A percentile compares a stretch with the other conserved stretches of the same genome.
phyloP scores from a whole-genome alignment of 1,140 invertebrate genomes.

The Neodiprion pinetum region DNA sequence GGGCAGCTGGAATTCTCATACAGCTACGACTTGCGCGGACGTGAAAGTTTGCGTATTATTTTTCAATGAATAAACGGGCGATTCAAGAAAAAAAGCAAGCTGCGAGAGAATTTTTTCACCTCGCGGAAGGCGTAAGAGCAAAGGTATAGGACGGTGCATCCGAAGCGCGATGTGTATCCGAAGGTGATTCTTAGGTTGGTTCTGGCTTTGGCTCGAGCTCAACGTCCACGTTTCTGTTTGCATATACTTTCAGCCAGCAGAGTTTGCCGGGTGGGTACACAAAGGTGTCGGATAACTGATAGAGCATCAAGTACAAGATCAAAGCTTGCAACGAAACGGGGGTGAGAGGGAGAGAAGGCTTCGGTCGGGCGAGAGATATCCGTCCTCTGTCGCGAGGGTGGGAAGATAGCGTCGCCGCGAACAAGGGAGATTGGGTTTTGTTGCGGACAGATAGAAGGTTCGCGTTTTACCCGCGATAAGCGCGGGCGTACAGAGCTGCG shows the following conservation, averaged over 20 bases:
- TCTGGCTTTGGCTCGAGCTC: constrained; percentile 14
- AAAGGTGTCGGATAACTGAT: constrained; percentile 40
- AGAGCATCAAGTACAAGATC: constrained; percentile 33
- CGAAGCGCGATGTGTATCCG: no score
- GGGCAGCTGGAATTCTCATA: no score
- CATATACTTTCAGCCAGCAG: constrained; percentile 22
- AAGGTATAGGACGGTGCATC: no score
- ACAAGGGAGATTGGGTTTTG: constrained; percentile 1
- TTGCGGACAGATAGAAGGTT: background rate
- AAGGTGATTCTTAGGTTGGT: background rate
- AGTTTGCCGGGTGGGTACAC: constrained; percentile 21
- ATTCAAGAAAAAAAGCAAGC: no score
- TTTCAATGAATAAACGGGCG: no score
- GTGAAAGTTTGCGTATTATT: no score
- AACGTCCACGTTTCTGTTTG: constrained; percentile 28
- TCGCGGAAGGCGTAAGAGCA: no score
- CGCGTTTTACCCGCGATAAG: background rate
- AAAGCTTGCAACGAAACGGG: constrained; percentile 38
- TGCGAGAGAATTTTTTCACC: no score
- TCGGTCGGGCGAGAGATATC: background rate
- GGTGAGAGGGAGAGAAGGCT: constrained; percentile 9
- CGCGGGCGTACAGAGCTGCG: background rate
- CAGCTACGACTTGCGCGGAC: no score
- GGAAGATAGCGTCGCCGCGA: background rate
- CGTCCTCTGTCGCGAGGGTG: background rate